Conservation (phyloP, 1,140 invertebrate species). For the Ceratitis capitata region DNA sequence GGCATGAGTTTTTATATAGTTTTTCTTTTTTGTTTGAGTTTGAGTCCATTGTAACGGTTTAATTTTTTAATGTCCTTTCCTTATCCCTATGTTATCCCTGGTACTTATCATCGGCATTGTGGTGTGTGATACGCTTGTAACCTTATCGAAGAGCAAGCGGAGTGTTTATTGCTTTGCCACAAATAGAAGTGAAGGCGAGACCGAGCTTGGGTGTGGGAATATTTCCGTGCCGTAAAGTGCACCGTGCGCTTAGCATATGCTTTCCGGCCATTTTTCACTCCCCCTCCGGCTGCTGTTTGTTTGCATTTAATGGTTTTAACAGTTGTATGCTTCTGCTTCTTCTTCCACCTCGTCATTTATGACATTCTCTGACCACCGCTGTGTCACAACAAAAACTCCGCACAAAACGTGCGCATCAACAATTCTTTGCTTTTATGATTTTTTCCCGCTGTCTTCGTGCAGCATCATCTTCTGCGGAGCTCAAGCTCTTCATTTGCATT, state of each 20-base stretch:
- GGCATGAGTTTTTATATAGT: too few species aligned
- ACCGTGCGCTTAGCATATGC: neutral
- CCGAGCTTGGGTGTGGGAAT: neutral
- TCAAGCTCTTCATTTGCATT: neutral
- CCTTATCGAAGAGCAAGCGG: neutral
- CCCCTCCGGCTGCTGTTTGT: neutral
- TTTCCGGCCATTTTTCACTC: neutral
- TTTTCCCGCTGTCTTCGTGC: neutral
- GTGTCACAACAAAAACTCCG: neutral
- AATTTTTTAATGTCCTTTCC: conserved; percentile 31
- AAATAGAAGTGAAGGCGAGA: neutral
- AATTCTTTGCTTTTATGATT: neutral
- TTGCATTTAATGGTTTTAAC: neutral
- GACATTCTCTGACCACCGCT: neutral
- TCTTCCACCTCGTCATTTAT: neutral
- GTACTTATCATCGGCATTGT: neutral
- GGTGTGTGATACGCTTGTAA: neutral
- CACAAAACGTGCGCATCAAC: neutral
- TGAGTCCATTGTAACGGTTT: conserved; percentile 2
- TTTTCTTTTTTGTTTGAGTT: neutral
- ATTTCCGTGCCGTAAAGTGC: neutral
- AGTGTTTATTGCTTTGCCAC: neutral
- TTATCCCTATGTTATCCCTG: conserved; percentile 30
- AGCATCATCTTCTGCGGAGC: conserved; percentile 16
- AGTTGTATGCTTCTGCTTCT: neutral